Base-by-base conservation (phyloP, 2,888 invertebrate genomes). In the Andrena bucephala region DNA sequence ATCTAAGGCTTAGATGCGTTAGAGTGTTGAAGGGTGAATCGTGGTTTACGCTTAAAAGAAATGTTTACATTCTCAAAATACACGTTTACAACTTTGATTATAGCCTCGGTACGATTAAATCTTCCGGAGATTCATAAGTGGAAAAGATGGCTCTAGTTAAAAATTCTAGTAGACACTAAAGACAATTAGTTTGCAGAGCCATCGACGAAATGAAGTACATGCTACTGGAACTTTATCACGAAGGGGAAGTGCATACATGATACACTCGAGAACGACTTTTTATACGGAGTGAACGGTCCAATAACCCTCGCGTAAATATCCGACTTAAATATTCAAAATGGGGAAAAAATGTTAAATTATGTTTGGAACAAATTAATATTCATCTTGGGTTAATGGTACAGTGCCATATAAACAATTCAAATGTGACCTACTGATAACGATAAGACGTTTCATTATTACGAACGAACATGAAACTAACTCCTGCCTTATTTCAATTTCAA, bases 141-240 rank as follows among this genome's bases (percentile, higher is more conserved):
- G 42, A 42, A 42, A 13, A 42, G 13, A 13, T 3, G 42, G 13
- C 42, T 42, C 13, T 42, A 42, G 13, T 42, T 13, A 42, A 42
- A 42, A 42, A 8, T 50, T 68, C 24, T 48, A 59, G 50, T 52
- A 42, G 29, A 52, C 4, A 13, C 36, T n/a, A 13, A 27, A 57
- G 36, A 50, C 52, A 27, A 76, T 48, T 69, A 31, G 68, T 76
- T 65, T 75, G 50, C 66, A 24, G 75, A 76, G 65, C 69, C 33
- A 70, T 70, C 60, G 65, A 60, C 36, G 29, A 20, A 33, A 69
- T 68, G 31, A 68, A 77, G 67, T 71, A 73, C 73, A 20, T 66
- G 33, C 67, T 69, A 63, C 69, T 79, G 63, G 63, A 54, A 42
- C 29, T 60, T 16, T 42, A 48, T 36, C 31, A 60, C 60, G 52